Evolutionary conservation across 2,888 invertebrate species (phyloP).

Genomic region (Cryptocephalus primarius): DNA sequence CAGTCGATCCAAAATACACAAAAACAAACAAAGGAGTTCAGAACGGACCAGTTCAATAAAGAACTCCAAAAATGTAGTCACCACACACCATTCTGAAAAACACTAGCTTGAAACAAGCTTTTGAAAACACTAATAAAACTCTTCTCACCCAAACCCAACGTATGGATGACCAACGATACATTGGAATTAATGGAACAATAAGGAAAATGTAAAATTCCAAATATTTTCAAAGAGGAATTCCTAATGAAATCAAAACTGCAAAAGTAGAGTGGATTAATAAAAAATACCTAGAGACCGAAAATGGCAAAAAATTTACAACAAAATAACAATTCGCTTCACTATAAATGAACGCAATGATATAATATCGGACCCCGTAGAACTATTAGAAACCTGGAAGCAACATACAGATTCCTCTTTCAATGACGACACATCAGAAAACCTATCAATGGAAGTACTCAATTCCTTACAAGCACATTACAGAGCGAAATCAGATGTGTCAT

Average conservation of each 20-base stretch:
- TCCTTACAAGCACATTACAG: not conserved
- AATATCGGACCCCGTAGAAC: no score
- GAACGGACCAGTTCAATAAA: not conserved
- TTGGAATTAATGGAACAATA: not conserved
- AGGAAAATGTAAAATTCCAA: not conserved
- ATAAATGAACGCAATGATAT: not conserved
- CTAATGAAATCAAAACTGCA: not conserved
- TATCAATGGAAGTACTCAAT: not conserved
- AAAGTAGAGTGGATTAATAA: not conserved
- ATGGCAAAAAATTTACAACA: no score
- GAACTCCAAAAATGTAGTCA: not conserved
- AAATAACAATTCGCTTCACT: not conserved
- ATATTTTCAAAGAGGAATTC: not conserved
- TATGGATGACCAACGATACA: not conserved
- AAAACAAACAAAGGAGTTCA: not conserved
- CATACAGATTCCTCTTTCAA: not conserved
- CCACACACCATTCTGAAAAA: not conserved
- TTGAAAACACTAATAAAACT: not conserved
- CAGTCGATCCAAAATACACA: not conserved
- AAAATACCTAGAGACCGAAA: not conserved
- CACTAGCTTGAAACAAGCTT: not conserved
- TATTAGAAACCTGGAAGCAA: not conserved
- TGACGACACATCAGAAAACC: not conserved
- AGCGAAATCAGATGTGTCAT: not conserved
- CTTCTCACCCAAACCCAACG: not conserved